Evolutionary conservation across 2,888 invertebrate genomes (phyloP), one percentile per base, ranked within the genome.

Genomic region (Ypsolopha scabrella): DNA sequence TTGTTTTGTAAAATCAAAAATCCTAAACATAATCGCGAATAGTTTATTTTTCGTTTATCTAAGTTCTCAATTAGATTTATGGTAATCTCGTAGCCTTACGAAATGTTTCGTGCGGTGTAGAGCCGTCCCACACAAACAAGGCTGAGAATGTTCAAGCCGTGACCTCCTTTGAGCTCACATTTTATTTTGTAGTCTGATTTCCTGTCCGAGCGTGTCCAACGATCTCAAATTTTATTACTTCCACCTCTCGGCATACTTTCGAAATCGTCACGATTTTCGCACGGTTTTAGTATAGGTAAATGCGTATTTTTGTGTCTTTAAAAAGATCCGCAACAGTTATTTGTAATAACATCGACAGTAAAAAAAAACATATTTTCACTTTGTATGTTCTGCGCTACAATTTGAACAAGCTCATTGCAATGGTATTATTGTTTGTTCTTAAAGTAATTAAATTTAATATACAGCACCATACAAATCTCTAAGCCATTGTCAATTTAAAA

Each of bases 171-270:
- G 57, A 53, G 58, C 64, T 72, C 69, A 67, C 65, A 70, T 74
- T 77, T 73, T 75, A 78, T 77, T 73, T 75, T 73, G 73, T 75
- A 70, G 70, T 74, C 71, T 72, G 75, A 75, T 80, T 80, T 81
- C 77, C 74, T 77, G 69, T 68, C 63, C 64, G 65, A 67, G 72
- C 73, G 73, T 72, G 73, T 73, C 73, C 68, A 70, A 75, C 67
- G 68, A 70, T 71, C 62, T 65, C 67, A 71, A 71, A 75, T 68
- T 69, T 65, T 70, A 77, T 68, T 69, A 75, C 72, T 73, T 75
- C 71, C 74, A 72, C 65, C 67, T 70, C 72, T 71, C 63, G 69
- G 70, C 72, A 72, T 67, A 71, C 68, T 75, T 76, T 77, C 71
- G 66, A 72, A 75, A 72, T 60, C 55, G 57, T 67, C 60, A 64